These are phyloP conservation scores for Arvicanthis niloticus DNA, from an alignment of 2,113 vertebrate genomes.

Conservation along the genomic window DNA sequence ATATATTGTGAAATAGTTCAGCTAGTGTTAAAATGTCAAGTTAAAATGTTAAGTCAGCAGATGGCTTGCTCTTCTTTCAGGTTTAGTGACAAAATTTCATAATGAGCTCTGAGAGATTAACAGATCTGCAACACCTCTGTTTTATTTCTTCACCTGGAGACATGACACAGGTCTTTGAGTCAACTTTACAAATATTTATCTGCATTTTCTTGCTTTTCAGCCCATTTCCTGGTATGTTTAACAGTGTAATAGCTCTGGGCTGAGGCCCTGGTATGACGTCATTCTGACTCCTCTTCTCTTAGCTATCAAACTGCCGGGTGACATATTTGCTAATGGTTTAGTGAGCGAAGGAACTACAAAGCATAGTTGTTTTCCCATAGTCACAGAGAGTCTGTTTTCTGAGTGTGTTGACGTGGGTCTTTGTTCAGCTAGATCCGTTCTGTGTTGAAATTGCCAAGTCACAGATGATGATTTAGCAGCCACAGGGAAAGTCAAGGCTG, in stretches of 20 bases:
- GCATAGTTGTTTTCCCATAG: background rate
- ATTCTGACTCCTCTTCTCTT: background rate
- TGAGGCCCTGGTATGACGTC: background rate
- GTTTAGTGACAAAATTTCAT: conserved; percentile 28
- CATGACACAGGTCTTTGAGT: background rate
- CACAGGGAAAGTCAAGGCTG: background rate
- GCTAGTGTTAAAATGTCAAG: conserved; percentile 17
- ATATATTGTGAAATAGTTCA: conserved; percentile 50
- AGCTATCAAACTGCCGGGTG: background rate
- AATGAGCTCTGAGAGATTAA: conserved; percentile 34
- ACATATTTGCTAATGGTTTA: background rate
- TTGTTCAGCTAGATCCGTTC: background rate
- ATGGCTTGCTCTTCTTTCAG: conserved; percentile 49
- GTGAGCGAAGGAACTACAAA: background rate
- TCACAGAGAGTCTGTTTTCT: background rate
- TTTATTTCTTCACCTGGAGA: conserved; percentile 31
- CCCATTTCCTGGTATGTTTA: accelerated
- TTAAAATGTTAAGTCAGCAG: conserved; percentile 32
- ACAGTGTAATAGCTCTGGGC: background rate
- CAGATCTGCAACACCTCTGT: background rate
- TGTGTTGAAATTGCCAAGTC: background rate
- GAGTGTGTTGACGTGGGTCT: background rate
- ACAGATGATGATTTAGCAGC: conserved; percentile 42
- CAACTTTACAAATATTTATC: background rate
- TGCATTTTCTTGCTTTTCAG: background rate